These are phyloP conservation scores for Bostrychus sinensis DNA, from an alignment of 2,113 vertebrate genomes.

Conservation along the genomic window DNA sequence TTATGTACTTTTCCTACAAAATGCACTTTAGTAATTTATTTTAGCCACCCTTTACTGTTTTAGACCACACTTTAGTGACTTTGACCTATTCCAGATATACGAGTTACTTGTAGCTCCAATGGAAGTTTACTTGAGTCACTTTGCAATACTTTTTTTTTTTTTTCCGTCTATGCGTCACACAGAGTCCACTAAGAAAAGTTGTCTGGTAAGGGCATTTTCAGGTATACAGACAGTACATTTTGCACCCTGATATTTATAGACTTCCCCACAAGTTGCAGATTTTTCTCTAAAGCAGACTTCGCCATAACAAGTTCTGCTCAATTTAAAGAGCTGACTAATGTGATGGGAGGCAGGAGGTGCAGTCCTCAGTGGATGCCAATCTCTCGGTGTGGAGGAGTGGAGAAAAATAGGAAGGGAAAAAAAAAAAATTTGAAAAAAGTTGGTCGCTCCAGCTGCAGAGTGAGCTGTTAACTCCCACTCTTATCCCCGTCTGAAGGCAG, in stretches of 20 bases:
- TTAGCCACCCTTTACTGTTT: too few relatives aligned
- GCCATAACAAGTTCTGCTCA: background rate
- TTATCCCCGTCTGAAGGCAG: conserved; percentile 36
- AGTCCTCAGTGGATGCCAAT: background rate
- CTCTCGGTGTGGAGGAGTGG: conserved; percentile 14
- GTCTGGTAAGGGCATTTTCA: background rate
- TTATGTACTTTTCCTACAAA: too few relatives aligned
- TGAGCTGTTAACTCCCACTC: conserved; percentile 45
- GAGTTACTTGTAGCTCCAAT: too few relatives aligned
- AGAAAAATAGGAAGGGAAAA: background rate
- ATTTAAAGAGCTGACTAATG: conserved; percentile 12
- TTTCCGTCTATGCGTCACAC: background rate
- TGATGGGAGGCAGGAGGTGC: conserved; percentile 8
- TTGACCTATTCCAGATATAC: too few relatives aligned
- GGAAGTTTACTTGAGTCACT: too few relatives aligned
- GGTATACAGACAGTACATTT: background rate
- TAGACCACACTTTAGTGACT: too few relatives aligned
- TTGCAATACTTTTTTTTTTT: background rate
- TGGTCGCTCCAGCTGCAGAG: conserved; percentile 31
- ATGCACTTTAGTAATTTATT: too few relatives aligned
- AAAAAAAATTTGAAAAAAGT: conserved; percentile 18
- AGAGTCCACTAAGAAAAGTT: background rate
- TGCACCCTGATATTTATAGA: conserved; percentile 9
- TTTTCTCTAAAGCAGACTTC: background rate
- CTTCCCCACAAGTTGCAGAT: background rate